Conservation (phyloP, 1,140 invertebrate species). For the Apis laboriosa region DNA sequence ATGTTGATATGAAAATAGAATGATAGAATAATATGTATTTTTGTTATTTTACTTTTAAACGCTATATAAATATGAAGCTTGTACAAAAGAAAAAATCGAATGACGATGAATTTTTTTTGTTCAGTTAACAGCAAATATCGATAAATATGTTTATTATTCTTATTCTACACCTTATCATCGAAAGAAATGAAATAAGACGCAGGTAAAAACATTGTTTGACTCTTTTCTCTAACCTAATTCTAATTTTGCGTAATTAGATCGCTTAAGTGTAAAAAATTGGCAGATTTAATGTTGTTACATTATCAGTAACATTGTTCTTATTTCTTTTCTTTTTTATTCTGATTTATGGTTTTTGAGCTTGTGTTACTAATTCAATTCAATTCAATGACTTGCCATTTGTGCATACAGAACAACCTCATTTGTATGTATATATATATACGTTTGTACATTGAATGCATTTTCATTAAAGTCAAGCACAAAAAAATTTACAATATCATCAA, state of each 20-base stretch:
- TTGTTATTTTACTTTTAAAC: constrained; percentile 22
- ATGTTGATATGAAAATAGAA: constrained; percentile 43
- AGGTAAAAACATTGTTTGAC: constrained; percentile 43
- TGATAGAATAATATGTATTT: constrained; percentile 14
- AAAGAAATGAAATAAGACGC: constrained; percentile 45
- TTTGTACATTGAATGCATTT: constrained; percentile 31
- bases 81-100: constrained; percentile 17
- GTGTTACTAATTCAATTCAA: constrained; percentile 37
- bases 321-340: constrained; percentile 11
- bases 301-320: constrained; percentile 54
- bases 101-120: constrained; percentile 14
- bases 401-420: constrained; percentile 49
- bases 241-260: constrained; percentile 53
- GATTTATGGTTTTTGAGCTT: constrained; percentile 43
- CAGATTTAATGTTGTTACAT: constrained; percentile 63
- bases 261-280: constrained; percentile 64
- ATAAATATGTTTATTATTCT: constrained; percentile 50
- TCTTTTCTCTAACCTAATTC: constrained; percentile 49
- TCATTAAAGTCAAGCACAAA: constrained; percentile 31
- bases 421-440: constrained; percentile 3
- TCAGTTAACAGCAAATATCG: constrained; percentile 36
- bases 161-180: constrained; percentile 56
- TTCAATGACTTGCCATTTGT: constrained; percentile 45
- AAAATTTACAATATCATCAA: background rate
- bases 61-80: constrained; percentile 32